Conservation (phyloP, 1,140 invertebrate species). For the Brachionus rubens region DNA sequence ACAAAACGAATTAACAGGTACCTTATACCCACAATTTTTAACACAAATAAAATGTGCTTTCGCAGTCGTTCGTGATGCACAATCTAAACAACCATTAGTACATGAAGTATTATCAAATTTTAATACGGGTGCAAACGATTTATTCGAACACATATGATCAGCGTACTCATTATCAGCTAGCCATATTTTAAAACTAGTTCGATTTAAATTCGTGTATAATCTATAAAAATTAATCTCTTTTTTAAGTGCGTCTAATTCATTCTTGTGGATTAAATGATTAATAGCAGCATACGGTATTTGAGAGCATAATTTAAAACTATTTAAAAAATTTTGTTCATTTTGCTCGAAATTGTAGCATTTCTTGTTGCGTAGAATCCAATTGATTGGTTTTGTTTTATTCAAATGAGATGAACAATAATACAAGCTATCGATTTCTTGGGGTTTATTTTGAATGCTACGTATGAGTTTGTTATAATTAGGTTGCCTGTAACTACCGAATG, state of each 20-base stretch:
- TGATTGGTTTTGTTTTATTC: slow-evolving; percentile 7
- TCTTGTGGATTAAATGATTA: slow-evolving; percentile 29
- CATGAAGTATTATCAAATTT: slow-evolving; percentile 7
- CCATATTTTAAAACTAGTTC: slow-evolving; percentile 1
- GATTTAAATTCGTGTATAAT: background rate
- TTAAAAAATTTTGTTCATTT: slow-evolving; percentile 6
- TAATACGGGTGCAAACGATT: slow-evolving; percentile 12
- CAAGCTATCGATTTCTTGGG: background rate
- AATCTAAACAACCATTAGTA: background rate
- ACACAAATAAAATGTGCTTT: background rate
- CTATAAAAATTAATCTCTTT: slow-evolving; percentile 28
- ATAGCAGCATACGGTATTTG: background rate
- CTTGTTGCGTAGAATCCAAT: slow-evolving; percentile 39
- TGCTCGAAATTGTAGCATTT: slow-evolving; percentile 29
- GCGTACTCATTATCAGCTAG: slow-evolving; percentile 40
- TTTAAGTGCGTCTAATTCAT: slow-evolving; percentile 35
- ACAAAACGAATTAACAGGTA: slow-evolving; percentile 26
- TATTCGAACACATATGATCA: slow-evolving; percentile 16
- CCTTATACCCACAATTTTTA: slow-evolving; percentile 28
- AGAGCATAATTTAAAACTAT: background rate
- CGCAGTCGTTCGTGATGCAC: background rate
- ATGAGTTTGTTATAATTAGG: no score
- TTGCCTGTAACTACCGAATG: no score
- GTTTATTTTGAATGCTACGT: no score
- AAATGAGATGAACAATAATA: slow-evolving; percentile 35